Conservation (phyloP, 2,113 vertebrate genomes). For the Prochilodus magdalenae region DNA sequence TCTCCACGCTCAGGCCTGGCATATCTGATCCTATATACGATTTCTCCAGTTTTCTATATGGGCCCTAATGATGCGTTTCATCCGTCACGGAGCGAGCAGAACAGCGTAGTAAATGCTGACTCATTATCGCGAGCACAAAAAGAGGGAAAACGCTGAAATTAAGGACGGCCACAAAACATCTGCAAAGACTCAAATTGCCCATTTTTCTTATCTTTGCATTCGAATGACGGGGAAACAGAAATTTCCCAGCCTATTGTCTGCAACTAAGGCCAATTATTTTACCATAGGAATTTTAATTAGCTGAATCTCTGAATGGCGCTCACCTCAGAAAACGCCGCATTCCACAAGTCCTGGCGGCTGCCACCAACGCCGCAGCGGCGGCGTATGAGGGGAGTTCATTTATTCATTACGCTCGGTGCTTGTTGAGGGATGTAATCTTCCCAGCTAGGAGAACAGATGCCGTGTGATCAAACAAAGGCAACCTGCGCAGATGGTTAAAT, state of each 20-base stretch:
- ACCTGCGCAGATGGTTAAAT: constrained; percentile 45
- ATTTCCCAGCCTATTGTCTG: constrained; percentile 71
- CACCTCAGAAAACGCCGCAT: constrained; percentile 58
- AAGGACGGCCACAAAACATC: constrained; percentile 32
- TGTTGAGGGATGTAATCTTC: constrained; percentile 40
- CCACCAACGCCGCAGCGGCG: constrained; percentile 53
- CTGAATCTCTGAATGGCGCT: constrained; percentile 66
- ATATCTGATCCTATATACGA: not conserved
- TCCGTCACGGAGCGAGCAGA: constrained; percentile 10
- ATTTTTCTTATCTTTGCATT: constrained; percentile 73
- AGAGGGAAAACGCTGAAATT: constrained; percentile 43
- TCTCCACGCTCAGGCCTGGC: not conserved
- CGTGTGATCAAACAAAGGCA: constrained; percentile 28
- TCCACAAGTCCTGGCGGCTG: constrained; percentile 63
- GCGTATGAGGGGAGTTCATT: constrained; percentile 47
- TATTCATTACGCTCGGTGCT: constrained; percentile 49
- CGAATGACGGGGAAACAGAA: constrained; percentile 68
- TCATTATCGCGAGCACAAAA: constrained; percentile 12
- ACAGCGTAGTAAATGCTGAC: constrained; percentile 15
- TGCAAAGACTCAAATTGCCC: constrained; percentile 23
- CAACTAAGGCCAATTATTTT: constrained; percentile 78
- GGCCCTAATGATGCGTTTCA: not conserved
- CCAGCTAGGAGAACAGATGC: constrained; percentile 44
- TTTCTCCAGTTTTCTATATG: not conserved
- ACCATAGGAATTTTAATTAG: constrained; percentile 79